phyloP scores from a whole-genome alignment of 1,140 invertebrate genomes.

The Steinernema khuongi region DNA sequence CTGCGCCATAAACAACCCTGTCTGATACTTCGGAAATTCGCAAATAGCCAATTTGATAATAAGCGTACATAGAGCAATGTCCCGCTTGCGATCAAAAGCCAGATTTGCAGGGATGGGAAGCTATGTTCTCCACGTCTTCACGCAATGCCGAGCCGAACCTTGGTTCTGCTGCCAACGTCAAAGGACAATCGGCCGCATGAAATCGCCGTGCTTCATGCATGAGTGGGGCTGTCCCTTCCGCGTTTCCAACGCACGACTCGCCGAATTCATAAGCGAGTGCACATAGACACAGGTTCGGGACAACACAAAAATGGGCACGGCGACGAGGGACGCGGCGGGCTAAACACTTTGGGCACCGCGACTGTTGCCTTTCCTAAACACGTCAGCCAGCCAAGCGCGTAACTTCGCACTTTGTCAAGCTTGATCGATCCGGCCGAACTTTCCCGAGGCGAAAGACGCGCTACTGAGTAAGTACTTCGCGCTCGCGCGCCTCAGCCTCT shows the following conservation, averaged over 20 bases:
- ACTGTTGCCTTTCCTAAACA: background rate
- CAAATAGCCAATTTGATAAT: no score
- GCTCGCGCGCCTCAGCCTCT: no score
- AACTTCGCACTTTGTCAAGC: background rate
- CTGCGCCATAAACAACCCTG: background rate
- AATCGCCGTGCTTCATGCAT: background rate
- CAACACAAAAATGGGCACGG: no score
- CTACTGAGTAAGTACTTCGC: background rate
- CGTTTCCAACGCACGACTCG: background rate
- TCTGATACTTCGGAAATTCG: background rate
- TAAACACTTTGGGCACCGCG: background rate
- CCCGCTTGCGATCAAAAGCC: no score
- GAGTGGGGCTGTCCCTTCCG: background rate
- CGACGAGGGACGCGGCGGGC: no score
- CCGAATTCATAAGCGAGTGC: background rate
- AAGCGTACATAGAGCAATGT: no score
- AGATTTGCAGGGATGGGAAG: no score
- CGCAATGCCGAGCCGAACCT: no score
- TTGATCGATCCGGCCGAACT: background rate
- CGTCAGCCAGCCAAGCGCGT: background rate
- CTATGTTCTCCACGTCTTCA: no score
- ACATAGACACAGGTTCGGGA: no score
- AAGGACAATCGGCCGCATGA: no score
- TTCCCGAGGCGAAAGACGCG: background rate
- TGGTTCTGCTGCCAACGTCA: no score